Percentiles rank a stretch among this genome's conserved stretches.
Evolutionary conservation across 2,113 vertebrate species (phyloP).

Genomic region (Ginglymostoma cirratum): DNA sequence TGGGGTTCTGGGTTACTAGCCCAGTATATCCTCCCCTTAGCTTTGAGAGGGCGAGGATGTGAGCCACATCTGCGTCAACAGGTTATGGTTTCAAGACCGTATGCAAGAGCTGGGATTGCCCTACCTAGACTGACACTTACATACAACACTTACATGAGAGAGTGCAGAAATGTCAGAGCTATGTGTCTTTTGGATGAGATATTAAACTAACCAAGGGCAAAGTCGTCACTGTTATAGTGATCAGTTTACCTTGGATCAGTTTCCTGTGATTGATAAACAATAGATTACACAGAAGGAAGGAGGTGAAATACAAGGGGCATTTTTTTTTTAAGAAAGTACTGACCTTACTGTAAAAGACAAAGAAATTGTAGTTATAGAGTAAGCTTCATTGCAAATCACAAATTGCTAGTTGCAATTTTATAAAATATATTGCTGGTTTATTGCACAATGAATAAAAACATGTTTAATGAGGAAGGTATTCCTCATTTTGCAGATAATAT

Average conservation of each 20-base stretch:
- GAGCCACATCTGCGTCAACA: background rate
- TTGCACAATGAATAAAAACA: conserved; percentile 20
- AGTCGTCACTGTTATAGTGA: background rate
- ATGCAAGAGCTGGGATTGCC: background rate
- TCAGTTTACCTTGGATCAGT: background rate
- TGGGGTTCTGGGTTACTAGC: no score
- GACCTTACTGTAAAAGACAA: background rate
- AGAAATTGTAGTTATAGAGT: background rate
- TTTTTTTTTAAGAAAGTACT: background rate
- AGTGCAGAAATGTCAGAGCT: background rate
- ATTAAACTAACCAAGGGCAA: background rate
- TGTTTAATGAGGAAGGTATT: conserved; percentile 29
- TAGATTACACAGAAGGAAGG: background rate
- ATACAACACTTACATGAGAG: background rate
- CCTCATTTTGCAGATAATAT: background rate
- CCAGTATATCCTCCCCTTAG: no score
- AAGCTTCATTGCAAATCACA: background rate
- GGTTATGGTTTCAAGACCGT: background rate
- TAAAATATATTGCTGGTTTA: conserved; percentile 33
- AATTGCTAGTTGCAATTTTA: background rate
- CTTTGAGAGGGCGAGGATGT: background rate
- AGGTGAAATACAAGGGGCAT: background rate
- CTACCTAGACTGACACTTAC: background rate
- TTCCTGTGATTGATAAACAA: background rate
- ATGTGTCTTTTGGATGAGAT: background rate